These are phyloP conservation scores for Oxyruncus cristatus DNA, from an alignment of 2,113 vertebrate species.

Conservation along the genomic window DNA sequence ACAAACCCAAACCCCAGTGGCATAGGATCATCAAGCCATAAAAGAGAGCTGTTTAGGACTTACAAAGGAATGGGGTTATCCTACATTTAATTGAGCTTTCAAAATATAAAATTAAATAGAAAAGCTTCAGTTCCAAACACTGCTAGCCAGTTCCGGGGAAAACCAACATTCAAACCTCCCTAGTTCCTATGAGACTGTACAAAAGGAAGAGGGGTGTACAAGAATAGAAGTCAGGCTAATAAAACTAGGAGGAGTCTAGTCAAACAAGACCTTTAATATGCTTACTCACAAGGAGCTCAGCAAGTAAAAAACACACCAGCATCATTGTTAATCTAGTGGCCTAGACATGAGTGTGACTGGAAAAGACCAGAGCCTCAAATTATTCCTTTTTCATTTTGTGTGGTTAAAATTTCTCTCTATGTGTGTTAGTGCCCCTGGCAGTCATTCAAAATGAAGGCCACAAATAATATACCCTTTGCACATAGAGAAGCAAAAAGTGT, in stretches of 20 bases:
- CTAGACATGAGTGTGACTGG: background rate
- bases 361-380: background rate
- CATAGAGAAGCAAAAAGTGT: background rate
- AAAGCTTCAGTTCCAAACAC: background rate
- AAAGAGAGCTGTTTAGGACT: background rate
- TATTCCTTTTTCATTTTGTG: background rate
- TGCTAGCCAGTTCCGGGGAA: background rate
- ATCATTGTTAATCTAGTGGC: background rate
- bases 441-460: background rate
- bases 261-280: background rate
- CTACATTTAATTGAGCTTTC: background rate
- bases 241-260: background rate
- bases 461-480: background rate
- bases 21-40: background rate
- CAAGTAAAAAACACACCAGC: background rate
- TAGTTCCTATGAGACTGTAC: background rate
- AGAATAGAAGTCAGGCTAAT: background rate
- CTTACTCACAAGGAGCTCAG: background rate
- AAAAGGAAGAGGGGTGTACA: background rate
- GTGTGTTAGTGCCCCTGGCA: background rate
- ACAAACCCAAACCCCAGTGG: background rate
- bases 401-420: background rate
- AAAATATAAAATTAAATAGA: background rate
- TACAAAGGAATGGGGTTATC: background rate
- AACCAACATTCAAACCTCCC: background rate